Base-by-base conservation (phyloP, 1,140 invertebrate species). In the Drosophila truncata region DNA sequence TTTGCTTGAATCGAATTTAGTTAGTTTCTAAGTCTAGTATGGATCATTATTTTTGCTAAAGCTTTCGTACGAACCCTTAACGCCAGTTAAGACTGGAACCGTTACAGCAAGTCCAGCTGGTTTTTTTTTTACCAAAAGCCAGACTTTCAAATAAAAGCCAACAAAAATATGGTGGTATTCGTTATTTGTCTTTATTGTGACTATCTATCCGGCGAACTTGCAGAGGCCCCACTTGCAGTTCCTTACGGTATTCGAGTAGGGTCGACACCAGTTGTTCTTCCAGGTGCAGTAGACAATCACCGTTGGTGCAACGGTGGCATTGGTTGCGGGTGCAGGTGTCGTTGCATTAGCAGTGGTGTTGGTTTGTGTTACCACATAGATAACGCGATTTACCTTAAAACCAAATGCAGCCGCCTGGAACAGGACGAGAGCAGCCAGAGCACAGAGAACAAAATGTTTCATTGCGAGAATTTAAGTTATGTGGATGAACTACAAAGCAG, bases 1-100 rank as follows among this genome's bases (percentile, higher is more conserved):
- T 52, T 77, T 69, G 74, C 74, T 54, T 77, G 47, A 41, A 78
- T 77, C 74, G 74, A 77, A 77, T 77, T 77, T 77, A 77, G 74
- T 77, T 77, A 77, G 74, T 42, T 33, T 39, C 42, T 77, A 77
- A 77, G 73, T 44, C 29, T 50, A 72, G 52, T 35, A 72, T 72
- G 67, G 55, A 50, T n/a, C 49, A 77, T 77, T 66, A 58, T 66
- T 77, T 77, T 77, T 77, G 73, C 73, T 77, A 77, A 77, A 44
- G 74, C 64, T 76, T 77, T 66, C 72, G 20, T 59, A 55, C 16
- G 35, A 66, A 52, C 62, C 74, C 37, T 65, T 54, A 58, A 33
- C 46, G 73, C 60, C 59, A 59, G 49, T 47, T 77, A 67, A 77
- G 74, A 77, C 67, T 77, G 55, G 67, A 76, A 77, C 74, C 73